Base-by-base conservation (phyloP, 1,140 invertebrate species). In the Mercenaria mercenaria region DNA sequence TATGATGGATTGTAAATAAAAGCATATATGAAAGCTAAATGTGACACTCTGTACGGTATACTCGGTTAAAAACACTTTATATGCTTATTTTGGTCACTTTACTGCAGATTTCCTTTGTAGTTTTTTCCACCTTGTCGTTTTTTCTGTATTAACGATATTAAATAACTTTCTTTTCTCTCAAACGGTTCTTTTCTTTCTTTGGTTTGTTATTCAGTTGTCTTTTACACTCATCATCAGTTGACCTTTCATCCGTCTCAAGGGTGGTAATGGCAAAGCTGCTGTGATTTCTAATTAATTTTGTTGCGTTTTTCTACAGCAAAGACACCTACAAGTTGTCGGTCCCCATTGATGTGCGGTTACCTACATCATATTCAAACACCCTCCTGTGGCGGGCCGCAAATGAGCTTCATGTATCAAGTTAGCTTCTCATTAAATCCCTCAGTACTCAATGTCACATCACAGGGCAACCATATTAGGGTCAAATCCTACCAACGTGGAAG, bases 381-480 rank as follows among this genome's bases (percentile, higher is more conserved):
- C 37, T 43, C 83, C 83, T 41, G 29, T 72, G 50, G 83, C 50
- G 83, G 47, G 67, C 18, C 41, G 34, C 83, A 67, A 74, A 85
- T 39, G 83, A 85, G 83, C 67, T 56, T 37, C 39, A 85, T 85
- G 83, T 72, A 85, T 85, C 83, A 85, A 50, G 50, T 85, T 85
- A 29, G n/a, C 20, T 74, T 29, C 50, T 74, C 83, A 85, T 85
- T 85, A 85, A 52, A 50, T 4, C 69, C 13, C 64, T 32, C 64
- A 37, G 83, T 50, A 74, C 64, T 85, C 67, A 69, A 20, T 74
- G 82, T 85, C 82, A 82, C 80, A 52, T 79, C 76, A 79, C 43
- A 79, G 34, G 67, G 0, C 1, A 39, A n/a, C 23, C 32, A 18
- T 39, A 39, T 72, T 39, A 72, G 29, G 67, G 67, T 72, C 67